A percentile compares a stretch with the other conserved stretches of the same genome.
phyloP scores from a whole-genome alignment of 2,113 vertebrate genomes.

The Siphamia tubifer region DNA sequence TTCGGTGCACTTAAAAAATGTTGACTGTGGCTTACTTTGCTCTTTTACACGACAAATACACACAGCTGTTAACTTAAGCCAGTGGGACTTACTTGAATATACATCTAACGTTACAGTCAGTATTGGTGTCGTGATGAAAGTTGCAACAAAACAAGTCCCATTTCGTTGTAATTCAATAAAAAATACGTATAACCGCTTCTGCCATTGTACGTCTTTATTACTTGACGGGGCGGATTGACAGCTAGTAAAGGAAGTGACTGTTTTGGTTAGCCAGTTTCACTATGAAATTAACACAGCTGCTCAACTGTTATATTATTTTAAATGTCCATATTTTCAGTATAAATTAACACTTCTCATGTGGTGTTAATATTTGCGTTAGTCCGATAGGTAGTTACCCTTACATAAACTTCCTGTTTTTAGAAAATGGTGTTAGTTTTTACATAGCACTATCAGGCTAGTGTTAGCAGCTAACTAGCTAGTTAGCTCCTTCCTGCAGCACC shows the following conservation, averaged over 20 bases:
- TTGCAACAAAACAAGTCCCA: too few species aligned
- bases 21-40: neutral
- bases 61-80: neutral
- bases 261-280: neutral
- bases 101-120: too few species aligned
- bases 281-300: neutral
- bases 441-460: conserved; percentile 17
- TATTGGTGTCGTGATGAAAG: too few species aligned
- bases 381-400: neutral
- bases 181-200: neutral
- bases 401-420: neutral
- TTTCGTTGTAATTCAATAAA: too few species aligned
- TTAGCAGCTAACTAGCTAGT: conserved; percentile 64
- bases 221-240: conserved; percentile 10
- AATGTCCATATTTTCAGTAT: neutral
- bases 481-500: conserved; percentile 60
- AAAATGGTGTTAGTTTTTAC: neutral
- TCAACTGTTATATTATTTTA: neutral
- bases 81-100: too few species aligned
- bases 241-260: neutral
- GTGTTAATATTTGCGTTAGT: neutral
- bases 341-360: neutral
- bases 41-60: neutral
- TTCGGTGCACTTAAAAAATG: neutral
- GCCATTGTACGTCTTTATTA: neutral